Evolutionary conservation across 1,140 invertebrate genomes (phyloP), one percentile per base, ranked within the genome.

Genomic region (Proctacanthus coquilletti): DNA sequence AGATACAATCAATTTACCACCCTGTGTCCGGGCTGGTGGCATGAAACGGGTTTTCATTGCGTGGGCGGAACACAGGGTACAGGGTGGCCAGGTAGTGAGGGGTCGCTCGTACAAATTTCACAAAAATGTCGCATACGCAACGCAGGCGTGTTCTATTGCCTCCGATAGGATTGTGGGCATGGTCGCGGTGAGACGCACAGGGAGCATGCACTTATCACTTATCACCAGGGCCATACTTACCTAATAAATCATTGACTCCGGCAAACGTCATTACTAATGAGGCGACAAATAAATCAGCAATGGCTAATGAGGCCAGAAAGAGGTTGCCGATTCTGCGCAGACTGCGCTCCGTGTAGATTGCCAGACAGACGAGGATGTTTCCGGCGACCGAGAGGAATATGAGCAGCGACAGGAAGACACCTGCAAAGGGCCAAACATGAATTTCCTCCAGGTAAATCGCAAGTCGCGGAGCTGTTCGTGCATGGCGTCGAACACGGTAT

Each of bases 261-360:
- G 84, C 84, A 52, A 92, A 91, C 18, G 84, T 87, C 87, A 92
- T 92, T 40, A 95, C 91, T 49, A 93, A 71, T 34, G 81, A 83
- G 21, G 92, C 92, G 17, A 97, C 89, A 49, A 95, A 80, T 45
- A 96, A 77, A 62, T 97, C 93, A 32, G 92, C 91, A 41, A 96
- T 84, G 17, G 92, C 92, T 44, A 97, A 65, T 3, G 89, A 95
- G 15, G 91, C 91, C 47, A 96, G 71, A 64, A 96, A 96, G 42
- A 95, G 72, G 63, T 96, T 96, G 37, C 88, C 89, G 45, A 95
- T 85, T 50, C 87, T 72, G 50, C 91, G 74, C 37, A 97, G 69
- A 11, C 84, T 83, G 19, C 91, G 70, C 62, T 96, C 91, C 10
- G 88, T 95, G 64, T 89, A 93, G 45, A 97, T 93, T 25, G 92